Evolutionary conservation across 2,888 invertebrate genomes (phyloP), one percentile per base, ranked within the genome.

Genomic region (Tanypteryx hageni): DNA sequence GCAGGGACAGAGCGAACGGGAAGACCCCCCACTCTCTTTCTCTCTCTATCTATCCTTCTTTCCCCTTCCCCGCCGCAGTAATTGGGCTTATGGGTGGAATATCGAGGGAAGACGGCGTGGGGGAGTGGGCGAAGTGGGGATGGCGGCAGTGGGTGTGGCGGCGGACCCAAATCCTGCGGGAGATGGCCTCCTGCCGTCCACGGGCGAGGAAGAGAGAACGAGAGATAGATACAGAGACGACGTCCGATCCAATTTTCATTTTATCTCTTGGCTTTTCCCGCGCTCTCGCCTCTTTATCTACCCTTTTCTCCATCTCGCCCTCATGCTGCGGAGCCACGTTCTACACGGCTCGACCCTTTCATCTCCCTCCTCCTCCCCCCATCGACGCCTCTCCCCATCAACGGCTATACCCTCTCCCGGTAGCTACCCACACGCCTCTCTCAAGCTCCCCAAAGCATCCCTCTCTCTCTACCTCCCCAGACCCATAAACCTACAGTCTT

Each of bases 221-320:
- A n/a, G 85, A 14, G 57, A 22, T 11, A 13, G 16, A n/a, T 44
- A 5, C 31, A 27, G 44, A 44, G 27, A 22, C 86, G 22, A 31
- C 31, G 86, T 61, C 86, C 86, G 31, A 86, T 86, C 27, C 61
- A 86, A 86, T 86, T 86, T 86, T 61, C 59, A 85, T 85, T 85
- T 85, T 85, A 85, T 85, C 85, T 85, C 82, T 31, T 44, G 31
- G 16, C 76, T 27, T 27, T 76, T 76, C 76, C 0, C 76, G 13
- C 31, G 13, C 31, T 8, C 58, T 14, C 85, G 22, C 85, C 85
- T 27, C 85, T 22, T 22, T 44, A 27, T 16, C 11, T 44, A 13
- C 31, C 4, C 31, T 18, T 44, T 18, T 31, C 14, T 7, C 31
- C 44, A 82, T 44, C 82, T 82, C 44, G 44, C 44, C 82, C 44